Evolutionary conservation across 37 sponge, comb jelly and placozoan species (phyloP), one percentile per base, ranked within the genome.

Genomic region (Mnemiopsis leidyi): DNA sequence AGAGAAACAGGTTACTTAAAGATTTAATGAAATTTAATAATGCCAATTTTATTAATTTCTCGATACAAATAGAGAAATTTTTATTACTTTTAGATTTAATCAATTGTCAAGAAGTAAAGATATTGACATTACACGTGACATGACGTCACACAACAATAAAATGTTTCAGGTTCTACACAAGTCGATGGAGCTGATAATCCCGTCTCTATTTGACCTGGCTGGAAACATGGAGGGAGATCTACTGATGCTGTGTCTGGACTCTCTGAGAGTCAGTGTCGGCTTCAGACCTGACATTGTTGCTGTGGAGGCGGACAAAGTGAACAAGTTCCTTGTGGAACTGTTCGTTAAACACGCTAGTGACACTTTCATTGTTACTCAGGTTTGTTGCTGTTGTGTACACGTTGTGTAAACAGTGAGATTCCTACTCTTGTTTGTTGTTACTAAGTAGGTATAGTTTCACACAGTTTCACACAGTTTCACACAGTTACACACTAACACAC

Each of bases 241-340:
- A 9, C 37, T 79, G 23, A 79, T 79, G 82, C 37, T 79, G 23
- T 79, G 82, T 79, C 36, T 79, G 13, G 82, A 79, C 29, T 2
- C 82, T 2, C 37, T 79, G 36, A 79, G 82, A 29, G 82, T 79
- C 37, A 29, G 37, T 79, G 36, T 79, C 3, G 23, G 23, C 29
- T 23, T 79, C 36, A 79, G 82, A 79, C 82, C 35, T 23, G 82
- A 79, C 21, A 79, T 79, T 35, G 82, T 79, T 13, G 82, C 82
- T 36, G 23, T 35, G 36, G 82, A 79, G 29, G 82, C 82, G 7
- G 82, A 79, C 37, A 79, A 79, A 35, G 82, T 79, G 23, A 79
- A 79, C 82, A 79, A 16, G 82, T 79, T 79, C 82, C 82, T 79
- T 34, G 82, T 79, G 36, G 82, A 79, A 36, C 36, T 79, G 82